These are phyloP conservation scores for Chloroceryle amazona DNA, from an alignment of 2,797 vertebrate species.

Conservation along the genomic window DNA sequence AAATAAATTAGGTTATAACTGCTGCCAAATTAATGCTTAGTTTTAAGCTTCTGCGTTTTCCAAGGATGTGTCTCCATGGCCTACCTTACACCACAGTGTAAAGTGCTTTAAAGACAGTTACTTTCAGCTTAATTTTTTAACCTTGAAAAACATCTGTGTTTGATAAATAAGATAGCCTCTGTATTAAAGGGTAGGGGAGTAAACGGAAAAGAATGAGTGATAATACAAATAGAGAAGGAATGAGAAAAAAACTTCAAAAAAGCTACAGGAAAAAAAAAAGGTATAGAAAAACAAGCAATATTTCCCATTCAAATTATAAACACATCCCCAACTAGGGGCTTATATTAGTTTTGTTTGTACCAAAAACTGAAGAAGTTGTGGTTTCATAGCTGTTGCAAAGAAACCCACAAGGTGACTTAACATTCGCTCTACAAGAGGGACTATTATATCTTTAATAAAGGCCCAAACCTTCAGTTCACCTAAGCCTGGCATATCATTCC, in stretches of 20 bases:
- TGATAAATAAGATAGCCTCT: neutral
- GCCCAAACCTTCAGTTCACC: neutral
- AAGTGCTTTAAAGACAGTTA: neutral
- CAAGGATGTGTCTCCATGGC: neutral
- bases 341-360: neutral
- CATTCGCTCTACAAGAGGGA: neutral
- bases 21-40: conserved; percentile 37
- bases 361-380: neutral
- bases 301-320: conserved; percentile 2
- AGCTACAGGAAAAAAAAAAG: neutral
- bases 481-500: neutral
- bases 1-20: conserved; percentile 18
- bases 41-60: conserved; percentile 43
- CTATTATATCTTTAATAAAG: neutral
- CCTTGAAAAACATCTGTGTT: neutral
- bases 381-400: neutral
- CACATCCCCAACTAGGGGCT: neutral
- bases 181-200: neutral
- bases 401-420: neutral
- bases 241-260: neutral
- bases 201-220: neutral
- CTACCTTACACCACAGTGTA: neutral
- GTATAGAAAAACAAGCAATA: neutral
- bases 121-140: neutral
- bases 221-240: neutral